Percentiles rank a stretch among this genome's conserved stretches.
These are phyloP conservation scores for Choloepus didactylus DNA, from an alignment of 2,797 vertebrate genomes.

Conservation along the genomic window DNA sequence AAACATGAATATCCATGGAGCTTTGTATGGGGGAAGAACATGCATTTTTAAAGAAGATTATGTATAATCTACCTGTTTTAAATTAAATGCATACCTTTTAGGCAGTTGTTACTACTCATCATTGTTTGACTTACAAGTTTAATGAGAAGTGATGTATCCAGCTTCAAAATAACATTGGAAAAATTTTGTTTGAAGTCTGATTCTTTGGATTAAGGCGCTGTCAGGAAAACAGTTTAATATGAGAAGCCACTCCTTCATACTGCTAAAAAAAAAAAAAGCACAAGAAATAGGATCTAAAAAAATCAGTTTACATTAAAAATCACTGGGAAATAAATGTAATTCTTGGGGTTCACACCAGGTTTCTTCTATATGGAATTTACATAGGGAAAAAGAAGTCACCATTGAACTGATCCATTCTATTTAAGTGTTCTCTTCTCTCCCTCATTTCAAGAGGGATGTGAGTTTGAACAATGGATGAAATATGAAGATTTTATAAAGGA, in stretches of 20 bases:
- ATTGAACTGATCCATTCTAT: neutral
- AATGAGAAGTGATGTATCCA: conserved; percentile 44
- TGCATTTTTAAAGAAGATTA: neutral
- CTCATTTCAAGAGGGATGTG: neutral
- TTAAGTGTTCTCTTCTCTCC: neutral
- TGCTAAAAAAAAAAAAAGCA: neutral
- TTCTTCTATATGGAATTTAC: neutral
- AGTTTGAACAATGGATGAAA: neutral
- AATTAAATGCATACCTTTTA: neutral
- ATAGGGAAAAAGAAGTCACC: neutral
- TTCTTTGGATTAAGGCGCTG: neutral
- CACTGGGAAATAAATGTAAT: neutral
- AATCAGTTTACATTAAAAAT: neutral
- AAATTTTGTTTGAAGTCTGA: neutral
- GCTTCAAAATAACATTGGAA: neutral
- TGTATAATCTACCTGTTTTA: neutral
- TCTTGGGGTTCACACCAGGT: neutral
- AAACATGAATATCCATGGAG: neutral
- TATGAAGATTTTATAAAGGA: neutral
- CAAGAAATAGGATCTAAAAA: neutral
- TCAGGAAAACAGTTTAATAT: conserved; percentile 6
- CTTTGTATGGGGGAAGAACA: neutral
- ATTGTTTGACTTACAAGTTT: conserved; percentile 51
- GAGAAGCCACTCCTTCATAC: neutral
- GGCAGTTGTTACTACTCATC: conserved; percentile 33